Evolutionary conservation across 2,113 vertebrate genomes (phyloP).

Genomic region (Phylloscopus trochiloides): DNA sequence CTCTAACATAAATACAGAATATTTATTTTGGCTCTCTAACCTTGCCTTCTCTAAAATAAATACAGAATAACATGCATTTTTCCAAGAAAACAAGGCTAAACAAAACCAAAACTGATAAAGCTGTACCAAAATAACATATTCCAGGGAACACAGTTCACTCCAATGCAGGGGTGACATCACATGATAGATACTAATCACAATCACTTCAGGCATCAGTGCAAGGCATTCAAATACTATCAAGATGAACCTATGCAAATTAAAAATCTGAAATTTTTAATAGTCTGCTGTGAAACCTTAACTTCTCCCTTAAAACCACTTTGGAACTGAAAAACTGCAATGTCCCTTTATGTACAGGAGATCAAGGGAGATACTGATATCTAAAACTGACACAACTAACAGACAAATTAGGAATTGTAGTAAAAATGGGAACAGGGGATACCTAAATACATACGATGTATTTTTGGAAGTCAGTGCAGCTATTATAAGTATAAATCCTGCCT

Average conservation of each 20-base stretch:
- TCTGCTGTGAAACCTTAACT: background rate
- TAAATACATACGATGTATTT: background rate
- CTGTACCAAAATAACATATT: background rate
- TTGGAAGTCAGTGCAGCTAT: background rate
- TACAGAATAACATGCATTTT: background rate
- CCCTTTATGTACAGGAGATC: background rate
- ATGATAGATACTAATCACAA: background rate
- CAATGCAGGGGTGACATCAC: background rate
- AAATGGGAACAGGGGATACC: background rate
- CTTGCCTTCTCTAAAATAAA: conserved; percentile 1
- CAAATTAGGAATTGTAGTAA: background rate
- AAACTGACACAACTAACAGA: background rate
- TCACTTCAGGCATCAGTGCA: background rate
- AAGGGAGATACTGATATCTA: background rate
- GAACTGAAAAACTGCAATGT: background rate
- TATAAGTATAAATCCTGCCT: background rate
- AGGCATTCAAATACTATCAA: background rate
- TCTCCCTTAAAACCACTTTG: background rate
- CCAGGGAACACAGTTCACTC: background rate
- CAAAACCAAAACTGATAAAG: background rate
- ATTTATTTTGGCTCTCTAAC: background rate
- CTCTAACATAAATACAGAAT: background rate
- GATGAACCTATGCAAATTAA: background rate
- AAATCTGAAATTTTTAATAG: background rate
- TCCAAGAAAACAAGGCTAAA: background rate